These are phyloP conservation scores for Grapholita molesta DNA, from an alignment of 1,140 invertebrate genomes.

Conservation along the genomic window DNA sequence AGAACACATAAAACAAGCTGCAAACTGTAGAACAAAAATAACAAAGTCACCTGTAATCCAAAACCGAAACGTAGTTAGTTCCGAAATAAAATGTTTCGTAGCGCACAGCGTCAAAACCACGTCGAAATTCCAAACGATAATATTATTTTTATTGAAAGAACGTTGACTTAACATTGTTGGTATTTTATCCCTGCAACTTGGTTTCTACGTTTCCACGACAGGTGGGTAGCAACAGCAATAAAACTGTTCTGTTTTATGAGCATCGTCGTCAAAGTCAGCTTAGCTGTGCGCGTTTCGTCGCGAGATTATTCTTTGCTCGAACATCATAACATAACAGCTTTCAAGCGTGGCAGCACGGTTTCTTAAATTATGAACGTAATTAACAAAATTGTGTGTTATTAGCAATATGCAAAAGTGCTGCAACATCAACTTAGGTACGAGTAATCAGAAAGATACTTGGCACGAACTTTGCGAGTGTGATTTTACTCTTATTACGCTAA, in stretches of 20 bases:
- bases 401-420: slow-evolving; percentile 11
- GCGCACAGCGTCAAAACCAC: slow-evolving; percentile 16
- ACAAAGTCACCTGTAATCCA: not conserved
- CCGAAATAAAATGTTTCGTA: not conserved
- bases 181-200: slow-evolving; percentile 28
- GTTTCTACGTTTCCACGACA: slow-evolving; percentile 36
- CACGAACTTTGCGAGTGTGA: slow-evolving; percentile 4
- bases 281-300: slow-evolving; percentile 15
- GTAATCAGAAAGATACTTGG: slow-evolving; percentile 3
- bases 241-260: slow-evolving; percentile 53
- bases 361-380: slow-evolving; percentile 26
- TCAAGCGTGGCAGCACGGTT: slow-evolving; percentile 19
- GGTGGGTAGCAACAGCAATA: slow-evolving; percentile 53
- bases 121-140: slow-evolving; percentile 13
- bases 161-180: slow-evolving; percentile 35
- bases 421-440: not conserved
- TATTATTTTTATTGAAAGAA: slow-evolving; percentile 17
- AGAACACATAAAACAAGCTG: not conserved
- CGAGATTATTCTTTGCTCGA: slow-evolving; percentile 28
- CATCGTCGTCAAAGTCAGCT: slow-evolving; percentile 40
- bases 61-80: not conserved
- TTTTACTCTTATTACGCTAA: slow-evolving; percentile 12
- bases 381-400: slow-evolving; percentile 9
- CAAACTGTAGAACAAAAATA: not conserved
- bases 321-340: slow-evolving; percentile 28